Conservation (phyloP, 2,888 invertebrate species). For the Strigamia maritima region DNA sequence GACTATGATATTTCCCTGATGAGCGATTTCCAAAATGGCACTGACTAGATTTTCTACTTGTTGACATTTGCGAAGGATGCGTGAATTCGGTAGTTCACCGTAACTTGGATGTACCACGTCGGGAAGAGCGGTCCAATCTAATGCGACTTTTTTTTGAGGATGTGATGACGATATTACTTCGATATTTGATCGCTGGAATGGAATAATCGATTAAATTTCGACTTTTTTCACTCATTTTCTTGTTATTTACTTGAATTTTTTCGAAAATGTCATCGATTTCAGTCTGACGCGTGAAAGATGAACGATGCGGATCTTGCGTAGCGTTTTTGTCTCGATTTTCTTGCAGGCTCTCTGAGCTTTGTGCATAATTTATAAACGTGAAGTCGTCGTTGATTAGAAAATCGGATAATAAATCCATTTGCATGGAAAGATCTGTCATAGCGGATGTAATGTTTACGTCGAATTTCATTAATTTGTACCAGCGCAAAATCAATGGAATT, state of each 20-base stretch:
- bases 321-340: not conserved
- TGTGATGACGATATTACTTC: not conserved
- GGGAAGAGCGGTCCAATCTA: slow-evolving; percentile 70
- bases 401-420: not conserved
- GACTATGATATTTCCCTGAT: slow-evolving; percentile 68
- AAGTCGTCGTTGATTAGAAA: not conserved
- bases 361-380: not conserved
- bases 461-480: not conserved
- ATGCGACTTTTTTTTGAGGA: slow-evolving; percentile 31
- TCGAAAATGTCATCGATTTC: slow-evolving; percentile 61
- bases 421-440: not conserved
- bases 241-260: slow-evolving; percentile 47
- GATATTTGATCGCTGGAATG: not conserved
- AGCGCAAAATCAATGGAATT: not conserved
- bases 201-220: not conserved
- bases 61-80: slow-evolving; percentile 74
- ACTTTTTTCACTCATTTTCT: not conserved
- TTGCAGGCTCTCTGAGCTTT: not conserved
- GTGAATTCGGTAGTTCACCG: slow-evolving; percentile 68
- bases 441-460: not conserved
- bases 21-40: slow-evolving; percentile 69
- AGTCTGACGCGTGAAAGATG: slow-evolving; percentile 70
- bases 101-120: slow-evolving; percentile 70
- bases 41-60: slow-evolving; percentile 80
- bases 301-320: slow-evolving; percentile 64